A percentile compares a stretch with the other conserved stretches of the same genome.
Evolutionary conservation across 1,140 invertebrate genomes (phyloP).

Genomic region (Macrostomum lignano): DNA sequence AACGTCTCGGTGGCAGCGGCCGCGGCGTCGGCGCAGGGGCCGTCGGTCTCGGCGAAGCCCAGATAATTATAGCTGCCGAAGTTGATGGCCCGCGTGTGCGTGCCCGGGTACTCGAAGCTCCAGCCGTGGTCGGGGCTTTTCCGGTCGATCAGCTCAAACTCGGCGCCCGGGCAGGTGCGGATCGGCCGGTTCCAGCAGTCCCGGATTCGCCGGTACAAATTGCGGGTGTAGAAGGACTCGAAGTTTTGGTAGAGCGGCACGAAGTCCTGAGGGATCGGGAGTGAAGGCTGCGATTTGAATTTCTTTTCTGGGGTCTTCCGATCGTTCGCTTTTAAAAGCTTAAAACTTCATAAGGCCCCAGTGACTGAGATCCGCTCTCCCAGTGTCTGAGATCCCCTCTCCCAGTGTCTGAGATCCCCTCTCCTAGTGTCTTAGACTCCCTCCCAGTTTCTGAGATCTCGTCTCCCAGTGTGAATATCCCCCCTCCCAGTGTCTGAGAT

Average conservation of each 20-base stretch:
- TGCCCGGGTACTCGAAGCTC: slow-evolving; percentile 43
- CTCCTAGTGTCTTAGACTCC: too few relatives aligned
- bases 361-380: too few relatives aligned
- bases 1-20: slow-evolving; percentile 17
- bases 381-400: too few relatives aligned
- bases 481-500: too few relatives aligned
- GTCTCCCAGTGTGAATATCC: too few relatives aligned
- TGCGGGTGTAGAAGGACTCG: slow-evolving; percentile 69
- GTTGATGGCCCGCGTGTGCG: slow-evolving; percentile 28
- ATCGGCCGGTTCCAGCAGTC: slow-evolving; percentile 84
- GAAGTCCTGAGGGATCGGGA: too few relatives aligned
- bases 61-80: slow-evolving; percentile 34
- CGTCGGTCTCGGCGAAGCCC: slow-evolving; percentile 31
- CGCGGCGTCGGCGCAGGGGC: slow-evolving; percentile 25
- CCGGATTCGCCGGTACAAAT: slow-evolving; percentile 59
- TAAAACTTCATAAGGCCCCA: too few relatives aligned
- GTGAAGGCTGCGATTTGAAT: too few relatives aligned
- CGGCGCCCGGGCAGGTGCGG: slow-evolving; percentile 55
- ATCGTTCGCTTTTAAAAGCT: too few relatives aligned
- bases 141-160: slow-evolving; percentile 55
- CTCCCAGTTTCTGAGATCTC: too few relatives aligned
- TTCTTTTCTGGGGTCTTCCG: too few relatives aligned
- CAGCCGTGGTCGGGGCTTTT: slow-evolving; percentile 55
- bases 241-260: slow-evolving; percentile 62
- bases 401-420: too few relatives aligned